Conservation (phyloP, 2,888 invertebrate genomes). For the Hipparchia sbordonii region DNA sequence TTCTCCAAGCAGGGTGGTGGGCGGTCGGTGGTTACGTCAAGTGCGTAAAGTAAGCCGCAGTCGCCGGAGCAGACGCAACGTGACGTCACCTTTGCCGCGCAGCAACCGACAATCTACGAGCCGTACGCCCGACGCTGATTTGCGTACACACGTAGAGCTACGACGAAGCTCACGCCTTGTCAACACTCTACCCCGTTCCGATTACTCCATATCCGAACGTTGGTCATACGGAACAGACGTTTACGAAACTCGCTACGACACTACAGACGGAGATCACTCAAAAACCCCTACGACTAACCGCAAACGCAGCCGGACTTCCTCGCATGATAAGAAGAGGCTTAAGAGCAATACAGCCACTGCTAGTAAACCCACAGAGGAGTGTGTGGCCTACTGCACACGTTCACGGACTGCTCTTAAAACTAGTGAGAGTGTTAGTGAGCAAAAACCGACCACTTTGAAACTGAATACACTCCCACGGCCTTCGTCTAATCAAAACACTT, state of each 20-base stretch:
- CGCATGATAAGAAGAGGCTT: constrained; percentile 74
- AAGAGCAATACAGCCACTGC: constrained; percentile 54
- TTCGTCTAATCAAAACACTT: constrained; percentile 53
- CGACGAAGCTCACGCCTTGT: constrained; percentile 80
- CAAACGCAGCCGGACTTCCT: constrained; percentile 68
- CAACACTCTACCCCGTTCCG: constrained; percentile 71
- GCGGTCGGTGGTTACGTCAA: constrained; percentile 81
- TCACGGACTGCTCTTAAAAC: constrained; percentile 77
- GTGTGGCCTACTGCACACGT: constrained; percentile 76
- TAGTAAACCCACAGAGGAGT: constrained; percentile 62
- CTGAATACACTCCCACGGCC: constrained; percentile 49
- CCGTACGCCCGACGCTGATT: constrained; percentile 68
- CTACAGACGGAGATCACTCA: constrained; percentile 64
- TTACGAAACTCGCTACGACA: constrained; percentile 77
- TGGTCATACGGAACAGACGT: constrained; percentile 82
- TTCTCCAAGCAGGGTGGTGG: constrained; percentile 83
- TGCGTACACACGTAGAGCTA: constrained; percentile 63
- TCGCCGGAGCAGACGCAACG: constrained; percentile 69
- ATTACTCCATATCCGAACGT: constrained; percentile 83
- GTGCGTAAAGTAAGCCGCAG: constrained; percentile 74
- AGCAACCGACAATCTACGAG: constrained; percentile 62
- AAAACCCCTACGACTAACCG: constrained; percentile 54
- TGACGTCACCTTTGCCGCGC: constrained; percentile 70
- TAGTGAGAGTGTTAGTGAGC: constrained; percentile 74
- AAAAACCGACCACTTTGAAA: constrained; percentile 54